These are phyloP conservation scores for Cryptomyrus ogoouensis DNA, from an alignment of 2,113 vertebrate species.

Conservation along the genomic window DNA sequence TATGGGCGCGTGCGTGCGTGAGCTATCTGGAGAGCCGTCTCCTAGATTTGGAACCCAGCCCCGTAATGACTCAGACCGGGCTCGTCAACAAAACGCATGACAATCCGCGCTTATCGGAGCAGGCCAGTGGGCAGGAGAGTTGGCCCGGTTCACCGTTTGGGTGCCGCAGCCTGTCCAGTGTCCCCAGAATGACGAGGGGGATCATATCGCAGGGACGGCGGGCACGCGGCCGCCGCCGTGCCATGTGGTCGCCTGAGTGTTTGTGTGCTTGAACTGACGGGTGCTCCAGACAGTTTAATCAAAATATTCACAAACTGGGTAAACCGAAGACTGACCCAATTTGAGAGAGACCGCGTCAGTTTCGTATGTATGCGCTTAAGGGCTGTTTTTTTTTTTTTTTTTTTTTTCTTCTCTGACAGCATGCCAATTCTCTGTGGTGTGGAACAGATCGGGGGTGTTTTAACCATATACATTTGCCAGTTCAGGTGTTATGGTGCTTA, in stretches of 20 bases:
- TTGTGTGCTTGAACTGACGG: no score
- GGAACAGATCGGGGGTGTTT: background rate
- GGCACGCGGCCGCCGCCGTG: conserved; percentile 1
- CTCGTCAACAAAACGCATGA: conserved; percentile 30
- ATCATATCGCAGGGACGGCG: background rate
- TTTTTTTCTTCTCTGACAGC: background rate
- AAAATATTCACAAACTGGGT: background rate
- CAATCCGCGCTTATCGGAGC: conserved; percentile 34
- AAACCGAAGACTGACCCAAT: background rate
- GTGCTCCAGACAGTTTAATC: background rate
- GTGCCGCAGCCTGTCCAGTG: background rate
- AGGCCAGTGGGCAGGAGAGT: conserved; percentile 28
- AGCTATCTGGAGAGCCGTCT: conserved; percentile 32
- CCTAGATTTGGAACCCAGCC: conserved; percentile 17
- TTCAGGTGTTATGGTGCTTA: conserved; percentile 27
- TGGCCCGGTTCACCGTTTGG: conserved; percentile 25
- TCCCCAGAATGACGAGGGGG: background rate
- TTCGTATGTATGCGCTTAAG: background rate
- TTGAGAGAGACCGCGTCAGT: background rate
- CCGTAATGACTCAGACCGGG: conserved; percentile 28
- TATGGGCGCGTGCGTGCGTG: background rate
- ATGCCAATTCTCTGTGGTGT: background rate
- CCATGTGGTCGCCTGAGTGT: background rate
- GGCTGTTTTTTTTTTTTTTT: background rate
- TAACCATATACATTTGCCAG: background rate